Base-by-base conservation (phyloP, 2,888 invertebrate genomes). In the Drosophila sordidula region DNA sequence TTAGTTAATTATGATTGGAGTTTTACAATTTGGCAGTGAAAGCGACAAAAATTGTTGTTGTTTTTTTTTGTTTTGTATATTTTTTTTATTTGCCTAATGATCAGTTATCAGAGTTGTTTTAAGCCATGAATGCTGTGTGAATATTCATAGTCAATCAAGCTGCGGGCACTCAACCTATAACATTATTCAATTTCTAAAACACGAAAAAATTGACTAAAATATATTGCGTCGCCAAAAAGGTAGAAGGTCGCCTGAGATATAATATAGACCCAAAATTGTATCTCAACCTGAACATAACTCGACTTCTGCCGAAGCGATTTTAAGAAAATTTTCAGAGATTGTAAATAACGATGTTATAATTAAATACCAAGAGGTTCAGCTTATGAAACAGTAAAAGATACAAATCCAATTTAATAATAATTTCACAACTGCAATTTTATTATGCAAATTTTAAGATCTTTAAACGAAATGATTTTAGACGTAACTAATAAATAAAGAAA, bases 1-100 rank as follows among this genome's bases (percentile, higher is more conserved):
- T 47, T 61, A 49, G 54, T 72, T 67, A 75, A 75, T 75, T 62
- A 75, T 71, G 61, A 52, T 55, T 52, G 49, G 36, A 44, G 45
- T 39, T 45, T 67, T 54, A 61, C 52, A 41, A 61, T 66, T 70
- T 26, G 38, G 18, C 38, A 77, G 75, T 77, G 73, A 77, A 67
- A 77, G 78, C 75, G 51, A 57, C 32, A 61, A 50, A 51, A 59
- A 16, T 44, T 32, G 8, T 39, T 32, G 8, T 39, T 6, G 36
- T 38, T 38, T 38, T 38, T 6, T 6, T 36, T 12, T 12, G 18
- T 18, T 18, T 18, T 11, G 9, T n/a, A n/a, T n/a, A 0, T 36
- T n/a, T 39, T 39, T 11, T 16, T 39, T 50, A 75, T 63, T 71
- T 54, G 46, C 26, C 51, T 72, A 66, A 70, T 71, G 66, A 71